phyloP scores from a whole-genome alignment of 2,113 vertebrate species.

The Phaethon lepturus region DNA sequence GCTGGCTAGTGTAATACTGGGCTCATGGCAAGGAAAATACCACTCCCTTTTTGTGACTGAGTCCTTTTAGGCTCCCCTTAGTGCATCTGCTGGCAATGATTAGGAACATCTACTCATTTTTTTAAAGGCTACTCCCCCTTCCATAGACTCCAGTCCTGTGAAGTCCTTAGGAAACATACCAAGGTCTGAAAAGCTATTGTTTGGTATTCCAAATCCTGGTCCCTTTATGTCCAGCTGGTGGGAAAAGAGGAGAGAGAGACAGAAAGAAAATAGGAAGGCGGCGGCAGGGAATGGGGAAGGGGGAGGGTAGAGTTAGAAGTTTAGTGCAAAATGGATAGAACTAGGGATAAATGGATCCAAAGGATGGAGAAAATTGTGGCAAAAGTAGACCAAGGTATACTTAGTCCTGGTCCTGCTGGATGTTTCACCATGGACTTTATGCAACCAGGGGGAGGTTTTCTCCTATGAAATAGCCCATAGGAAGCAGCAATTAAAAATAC shows the following conservation, averaged over 20 bases:
- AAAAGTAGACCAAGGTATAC: not conserved
- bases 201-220: constrained; percentile 64
- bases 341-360: not conserved
- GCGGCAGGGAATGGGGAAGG: not conserved
- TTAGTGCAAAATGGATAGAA: not conserved
- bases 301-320: not conserved
- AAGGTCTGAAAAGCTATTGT: constrained; percentile 69
- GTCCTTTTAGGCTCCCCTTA: constrained; percentile 58
- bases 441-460: not conserved
- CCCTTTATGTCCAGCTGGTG: constrained; percentile 68
- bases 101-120: constrained; percentile 61
- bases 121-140: constrained; percentile 41
- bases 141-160: constrained; percentile 47
- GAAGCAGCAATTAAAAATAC: not conserved
- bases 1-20: constrained; percentile 12
- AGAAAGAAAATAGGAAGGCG: constrained; percentile 42
- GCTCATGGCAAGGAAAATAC: constrained; percentile 49
- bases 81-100: constrained; percentile 72
- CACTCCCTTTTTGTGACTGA: constrained; percentile 44
- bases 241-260: constrained; percentile 51
- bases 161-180: constrained; percentile 67
- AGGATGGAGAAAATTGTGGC: not conserved
- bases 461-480: not conserved
- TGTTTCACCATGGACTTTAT: not conserved
- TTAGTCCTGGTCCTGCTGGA: not conserved